phyloP scores from a whole-genome alignment of 2,113 vertebrate genomes.

The Eulemur rufifrons region DNA sequence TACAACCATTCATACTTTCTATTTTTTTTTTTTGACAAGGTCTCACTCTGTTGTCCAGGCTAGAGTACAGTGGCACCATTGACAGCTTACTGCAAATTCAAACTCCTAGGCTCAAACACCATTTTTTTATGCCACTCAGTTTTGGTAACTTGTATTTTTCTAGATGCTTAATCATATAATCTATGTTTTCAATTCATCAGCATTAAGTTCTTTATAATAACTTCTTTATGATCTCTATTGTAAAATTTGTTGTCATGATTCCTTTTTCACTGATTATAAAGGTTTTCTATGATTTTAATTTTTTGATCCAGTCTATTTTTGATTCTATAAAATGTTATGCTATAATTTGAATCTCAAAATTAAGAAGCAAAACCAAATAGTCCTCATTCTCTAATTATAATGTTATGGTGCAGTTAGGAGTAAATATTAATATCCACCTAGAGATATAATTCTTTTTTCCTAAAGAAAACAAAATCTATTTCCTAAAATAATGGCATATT shows the following conservation, averaged over 20 bases:
- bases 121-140: not conserved
- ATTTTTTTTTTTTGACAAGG: too few relatives aligned
- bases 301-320: not conserved
- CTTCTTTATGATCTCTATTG: not conserved
- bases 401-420: not conserved
- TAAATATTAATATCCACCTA: not conserved
- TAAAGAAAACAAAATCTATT: not conserved
- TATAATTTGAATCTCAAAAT: not conserved
- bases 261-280: not conserved
- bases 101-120: too few relatives aligned
- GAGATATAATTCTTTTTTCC: not conserved
- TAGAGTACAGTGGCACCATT: too few relatives aligned
- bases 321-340: not conserved
- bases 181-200: not conserved
- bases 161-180: not conserved
- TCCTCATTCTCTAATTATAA: not conserved
- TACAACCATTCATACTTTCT: not conserved
- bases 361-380: not conserved
- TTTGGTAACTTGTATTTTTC: not conserved
- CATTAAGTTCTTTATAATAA: not conserved
- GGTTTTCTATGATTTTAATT: not conserved
- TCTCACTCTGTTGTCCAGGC: too few relatives aligned
- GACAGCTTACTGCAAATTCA: too few relatives aligned
- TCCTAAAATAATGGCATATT: not conserved
- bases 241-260: not conserved